These are phyloP conservation scores for Platyscapa corneri DNA, from an alignment of 1,140 invertebrate genomes.

Conservation along the genomic window DNA sequence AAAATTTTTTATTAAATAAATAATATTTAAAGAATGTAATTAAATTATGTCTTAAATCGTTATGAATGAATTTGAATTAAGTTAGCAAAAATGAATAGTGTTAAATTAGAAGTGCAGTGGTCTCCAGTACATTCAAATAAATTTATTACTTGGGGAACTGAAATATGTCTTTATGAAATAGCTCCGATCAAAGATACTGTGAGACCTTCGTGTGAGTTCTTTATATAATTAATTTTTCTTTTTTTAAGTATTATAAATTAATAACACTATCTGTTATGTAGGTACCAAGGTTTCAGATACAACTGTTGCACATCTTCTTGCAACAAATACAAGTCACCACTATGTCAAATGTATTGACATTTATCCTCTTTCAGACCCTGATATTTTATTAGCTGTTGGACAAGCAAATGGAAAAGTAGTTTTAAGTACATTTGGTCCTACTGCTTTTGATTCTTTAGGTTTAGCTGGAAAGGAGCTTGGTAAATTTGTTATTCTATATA, in stretches of 20 bases:
- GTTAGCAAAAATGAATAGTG: constrained; percentile 58
- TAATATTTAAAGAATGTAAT: constrained; percentile 16
- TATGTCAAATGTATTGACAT: constrained; percentile 88
- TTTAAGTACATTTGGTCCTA: constrained; percentile 85
- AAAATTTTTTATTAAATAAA: constrained; percentile 14
- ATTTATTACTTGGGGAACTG: constrained; percentile 90
- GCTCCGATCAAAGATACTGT: constrained; percentile 76
- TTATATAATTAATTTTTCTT: constrained; percentile 45
- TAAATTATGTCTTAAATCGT: background rate
- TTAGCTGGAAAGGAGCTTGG: constrained; percentile 86
- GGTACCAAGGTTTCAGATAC: constrained; percentile 81
- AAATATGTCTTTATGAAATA: constrained; percentile 89
- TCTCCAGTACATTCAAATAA: constrained; percentile 84
- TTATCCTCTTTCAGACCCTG: constrained; percentile 81
- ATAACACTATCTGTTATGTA: constrained; percentile 61
- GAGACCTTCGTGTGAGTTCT: constrained; percentile 76
- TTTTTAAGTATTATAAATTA: background rate
- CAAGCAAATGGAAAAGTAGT: constrained; percentile 90
- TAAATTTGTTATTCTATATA: constrained; percentile 68
- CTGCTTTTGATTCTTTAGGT: constrained; percentile 79
- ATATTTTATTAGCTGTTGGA: constrained; percentile 88
- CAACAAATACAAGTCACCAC: constrained; percentile 79
- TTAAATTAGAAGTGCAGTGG: constrained; percentile 86
- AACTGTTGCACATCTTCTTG: constrained; percentile 80
- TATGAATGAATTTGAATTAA: constrained; percentile 26